Percentiles rank a stretch among this genome's conserved stretches.
Evolutionary conservation across 1,140 invertebrate species (phyloP).

Genomic region (Megathymus violae): DNA sequence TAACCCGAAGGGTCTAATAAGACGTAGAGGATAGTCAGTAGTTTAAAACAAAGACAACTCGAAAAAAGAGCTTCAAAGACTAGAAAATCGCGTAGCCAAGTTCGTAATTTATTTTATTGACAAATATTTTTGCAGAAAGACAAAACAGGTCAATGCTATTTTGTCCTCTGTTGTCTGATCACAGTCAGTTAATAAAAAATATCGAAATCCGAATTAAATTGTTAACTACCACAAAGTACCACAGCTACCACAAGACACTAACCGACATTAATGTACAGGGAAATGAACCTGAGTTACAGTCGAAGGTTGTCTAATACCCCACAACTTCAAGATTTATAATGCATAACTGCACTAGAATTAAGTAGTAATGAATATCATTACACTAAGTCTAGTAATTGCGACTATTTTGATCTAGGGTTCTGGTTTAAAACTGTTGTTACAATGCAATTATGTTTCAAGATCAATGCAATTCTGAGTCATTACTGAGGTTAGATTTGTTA

Average conservation of each 20-base stretch:
- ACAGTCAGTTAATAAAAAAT: too few species aligned
- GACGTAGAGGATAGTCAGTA: too few species aligned
- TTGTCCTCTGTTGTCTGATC: too few species aligned
- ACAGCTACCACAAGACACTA: conserved; percentile 2
- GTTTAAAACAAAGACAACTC: too few species aligned
- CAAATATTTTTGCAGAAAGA: too few species aligned
- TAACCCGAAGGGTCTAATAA: too few species aligned
- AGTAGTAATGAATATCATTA: conserved; percentile 6
- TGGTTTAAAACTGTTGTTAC: not conserved
- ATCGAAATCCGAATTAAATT: too few species aligned
- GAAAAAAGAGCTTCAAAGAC: too few species aligned
- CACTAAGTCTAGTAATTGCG: not conserved
- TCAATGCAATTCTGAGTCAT: not conserved
- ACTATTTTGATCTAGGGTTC: not conserved
- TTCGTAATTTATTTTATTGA: too few species aligned
- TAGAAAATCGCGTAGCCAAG: too few species aligned
- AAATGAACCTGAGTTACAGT: conserved; percentile 10
- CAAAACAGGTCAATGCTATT: too few species aligned
- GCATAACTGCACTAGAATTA: not conserved
- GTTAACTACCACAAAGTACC: too few species aligned
- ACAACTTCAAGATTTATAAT: conserved; percentile 16
- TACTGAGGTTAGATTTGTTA: not conserved
- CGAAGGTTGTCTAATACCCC: not conserved
- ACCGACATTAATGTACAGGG: conserved; percentile 12
- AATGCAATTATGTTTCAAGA: not conserved